Evolutionary conservation across 2,888 invertebrate genomes (phyloP).

Genomic region (Nomada ferruginata): DNA sequence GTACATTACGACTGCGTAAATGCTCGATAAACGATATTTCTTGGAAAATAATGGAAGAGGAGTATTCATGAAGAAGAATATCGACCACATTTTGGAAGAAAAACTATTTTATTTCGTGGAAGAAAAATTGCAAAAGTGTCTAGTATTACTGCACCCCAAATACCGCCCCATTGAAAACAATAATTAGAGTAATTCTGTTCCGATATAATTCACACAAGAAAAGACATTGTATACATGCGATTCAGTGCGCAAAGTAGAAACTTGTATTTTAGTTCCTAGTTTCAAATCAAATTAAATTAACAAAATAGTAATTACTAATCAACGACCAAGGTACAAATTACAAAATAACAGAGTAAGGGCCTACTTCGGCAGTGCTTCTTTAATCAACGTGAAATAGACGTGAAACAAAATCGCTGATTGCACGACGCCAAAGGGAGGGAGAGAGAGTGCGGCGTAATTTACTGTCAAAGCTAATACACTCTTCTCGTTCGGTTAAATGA

Average conservation of each 20-base stretch:
- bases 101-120: no score
- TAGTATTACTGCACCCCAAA: no score
- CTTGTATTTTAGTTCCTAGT: no score
- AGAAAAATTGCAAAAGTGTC: no score
- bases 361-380: constrained; percentile 12
- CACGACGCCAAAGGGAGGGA: constrained; percentile 3
- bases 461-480: constrained; percentile 65
- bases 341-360: neutral
- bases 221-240: no score
- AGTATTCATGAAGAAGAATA: constrained; percentile 1
- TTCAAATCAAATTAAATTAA: no score
- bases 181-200: no score
- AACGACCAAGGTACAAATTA: neutral
- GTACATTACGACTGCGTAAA: constrained; percentile 28
- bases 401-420: constrained; percentile 45
- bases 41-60: neutral
- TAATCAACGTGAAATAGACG: constrained; percentile 35
- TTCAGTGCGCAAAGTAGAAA: no score
- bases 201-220: no score
- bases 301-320: neutral
- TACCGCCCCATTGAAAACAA: no score
- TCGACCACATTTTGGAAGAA: neutral
- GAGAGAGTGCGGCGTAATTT: constrained; percentile 67
- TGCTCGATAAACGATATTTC: constrained; percentile 24
- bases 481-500: constrained; percentile 67